Evolutionary conservation across 2,797 vertebrate species (phyloP).

Genomic region (Hylomyscus alleni): DNA sequence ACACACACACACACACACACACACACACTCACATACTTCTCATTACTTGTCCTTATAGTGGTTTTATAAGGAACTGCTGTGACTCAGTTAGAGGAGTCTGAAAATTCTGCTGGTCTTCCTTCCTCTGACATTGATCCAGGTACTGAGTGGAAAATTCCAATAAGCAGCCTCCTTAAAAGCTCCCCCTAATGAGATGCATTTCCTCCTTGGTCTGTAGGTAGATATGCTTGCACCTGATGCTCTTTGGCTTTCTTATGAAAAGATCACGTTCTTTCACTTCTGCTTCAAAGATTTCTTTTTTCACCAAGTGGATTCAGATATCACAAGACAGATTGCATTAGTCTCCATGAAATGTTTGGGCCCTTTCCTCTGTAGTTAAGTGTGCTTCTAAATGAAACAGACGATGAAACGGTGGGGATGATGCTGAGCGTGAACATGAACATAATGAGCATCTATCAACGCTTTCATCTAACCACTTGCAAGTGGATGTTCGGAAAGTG

Average conservation of each 20-base stretch:
- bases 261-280: slow-evolving; percentile 73
- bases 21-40: too few relatives aligned
- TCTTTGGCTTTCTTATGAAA: neutral
- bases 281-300: slow-evolving; percentile 63
- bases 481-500: neutral
- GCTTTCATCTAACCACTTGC: neutral
- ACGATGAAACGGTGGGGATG: slow-evolving; percentile 16
- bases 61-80: neutral
- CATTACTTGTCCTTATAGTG: neutral
- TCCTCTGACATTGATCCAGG: slow-evolving; percentile 67
- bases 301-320: slow-evolving; percentile 68
- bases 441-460: slow-evolving; percentile 36
- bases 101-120: neutral
- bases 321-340: slow-evolving; percentile 36
- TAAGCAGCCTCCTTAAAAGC: neutral
- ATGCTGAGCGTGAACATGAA: slow-evolving; percentile 52
- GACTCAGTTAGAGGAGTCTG: neutral
- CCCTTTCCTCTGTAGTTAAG: slow-evolving; percentile 67
- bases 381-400: slow-evolving; percentile 73
- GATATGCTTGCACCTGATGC: slow-evolving; percentile 42
- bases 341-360: neutral
- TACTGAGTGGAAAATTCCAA: slow-evolving; percentile 47
- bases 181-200: slow-evolving; percentile 17
- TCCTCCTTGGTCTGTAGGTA: neutral
- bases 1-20: neutral